These are phyloP conservation scores for Lagodon rhomboides DNA, from an alignment of 2,797 vertebrate genomes.

Conservation along the genomic window DNA sequence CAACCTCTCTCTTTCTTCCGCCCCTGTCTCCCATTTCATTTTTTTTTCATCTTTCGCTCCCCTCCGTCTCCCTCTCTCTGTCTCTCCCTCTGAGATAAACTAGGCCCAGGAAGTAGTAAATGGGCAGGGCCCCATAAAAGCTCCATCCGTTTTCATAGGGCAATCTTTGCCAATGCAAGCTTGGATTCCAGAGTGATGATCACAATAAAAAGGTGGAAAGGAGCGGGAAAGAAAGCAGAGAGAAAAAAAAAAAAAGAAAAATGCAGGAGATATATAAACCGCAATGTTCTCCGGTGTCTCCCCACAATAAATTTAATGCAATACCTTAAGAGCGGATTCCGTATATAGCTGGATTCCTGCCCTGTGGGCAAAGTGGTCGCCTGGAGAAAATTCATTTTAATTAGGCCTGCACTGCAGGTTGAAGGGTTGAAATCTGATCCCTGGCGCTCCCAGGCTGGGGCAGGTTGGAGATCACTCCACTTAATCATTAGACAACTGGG, in stretches of 20 bases:
- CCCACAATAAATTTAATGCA: slow-evolving; percentile 84
- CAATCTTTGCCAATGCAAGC: slow-evolving; percentile 84
- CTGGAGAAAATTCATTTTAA: slow-evolving; percentile 89
- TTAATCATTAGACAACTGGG: slow-evolving; percentile 88
- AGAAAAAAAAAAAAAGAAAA: slow-evolving; percentile 61
- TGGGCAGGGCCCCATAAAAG: slow-evolving; percentile 78
- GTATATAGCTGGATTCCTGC: slow-evolving; percentile 81
- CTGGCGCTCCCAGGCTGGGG: slow-evolving; percentile 80
- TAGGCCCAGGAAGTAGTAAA: slow-evolving; percentile 81
- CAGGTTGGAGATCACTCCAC: slow-evolving; percentile 86
- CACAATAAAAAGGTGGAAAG: slow-evolving; percentile 84
- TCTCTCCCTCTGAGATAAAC: slow-evolving; percentile 71
- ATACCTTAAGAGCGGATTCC: slow-evolving; percentile 83
- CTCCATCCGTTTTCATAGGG: slow-evolving; percentile 81
- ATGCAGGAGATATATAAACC: slow-evolving; percentile 81
- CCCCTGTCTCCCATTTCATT: slow-evolving; percentile 54
- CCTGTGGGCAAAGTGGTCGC: slow-evolving; percentile 84
- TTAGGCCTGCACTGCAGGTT: slow-evolving; percentile 85
- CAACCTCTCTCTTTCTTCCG: slow-evolving; percentile 63
- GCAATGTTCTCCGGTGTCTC: slow-evolving; percentile 83
- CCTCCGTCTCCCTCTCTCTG: slow-evolving; percentile 31
- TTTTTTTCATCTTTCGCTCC: slow-evolving; percentile 35
- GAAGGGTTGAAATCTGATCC: slow-evolving; percentile 86
- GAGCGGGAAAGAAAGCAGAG: slow-evolving; percentile 64
- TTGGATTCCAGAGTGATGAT: slow-evolving; percentile 83